phyloP scores from a whole-genome alignment of 2,797 vertebrate species.

The Dendrocincla fuliginosa region DNA sequence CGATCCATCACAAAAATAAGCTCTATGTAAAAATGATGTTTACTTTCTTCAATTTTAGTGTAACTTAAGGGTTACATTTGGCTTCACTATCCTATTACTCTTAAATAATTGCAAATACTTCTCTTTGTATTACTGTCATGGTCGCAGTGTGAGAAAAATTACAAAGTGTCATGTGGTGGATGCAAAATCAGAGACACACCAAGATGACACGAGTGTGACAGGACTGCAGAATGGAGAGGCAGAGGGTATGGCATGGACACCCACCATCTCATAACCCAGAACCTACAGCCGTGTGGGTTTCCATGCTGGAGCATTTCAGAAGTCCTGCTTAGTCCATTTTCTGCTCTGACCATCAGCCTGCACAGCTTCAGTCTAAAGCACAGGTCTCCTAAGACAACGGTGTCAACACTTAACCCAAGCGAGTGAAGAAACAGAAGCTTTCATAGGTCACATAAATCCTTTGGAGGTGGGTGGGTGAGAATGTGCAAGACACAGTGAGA shows the following conservation, averaged over 20 bases:
- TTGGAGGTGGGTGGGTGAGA: constrained; percentile 17
- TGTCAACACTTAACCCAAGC: rapidly evolving
- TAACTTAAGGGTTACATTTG: background rate
- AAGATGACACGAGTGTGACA: background rate
- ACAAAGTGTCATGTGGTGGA: background rate
- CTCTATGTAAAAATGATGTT: background rate
- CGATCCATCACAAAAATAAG: background rate
- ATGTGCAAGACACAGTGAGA: constrained; percentile 7
- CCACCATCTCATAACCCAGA: background rate
- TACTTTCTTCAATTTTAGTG: background rate
- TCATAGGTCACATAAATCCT: background rate
- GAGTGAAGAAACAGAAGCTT: background rate
- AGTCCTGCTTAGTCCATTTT: background rate
- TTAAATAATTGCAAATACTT: constrained; percentile 21
- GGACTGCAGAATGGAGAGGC: background rate
- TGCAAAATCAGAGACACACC: background rate
- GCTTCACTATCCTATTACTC: background rate
- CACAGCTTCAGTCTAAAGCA: background rate
- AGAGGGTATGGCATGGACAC: background rate
- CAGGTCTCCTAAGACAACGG: background rate
- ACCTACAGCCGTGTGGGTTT: background rate
- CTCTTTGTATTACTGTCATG: background rate
- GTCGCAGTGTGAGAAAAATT: background rate
- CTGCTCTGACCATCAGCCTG: background rate
- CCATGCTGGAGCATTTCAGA: background rate